Conservation (phyloP, 2,797 vertebrate genomes). For the Phalanger gymnotis region DNA sequence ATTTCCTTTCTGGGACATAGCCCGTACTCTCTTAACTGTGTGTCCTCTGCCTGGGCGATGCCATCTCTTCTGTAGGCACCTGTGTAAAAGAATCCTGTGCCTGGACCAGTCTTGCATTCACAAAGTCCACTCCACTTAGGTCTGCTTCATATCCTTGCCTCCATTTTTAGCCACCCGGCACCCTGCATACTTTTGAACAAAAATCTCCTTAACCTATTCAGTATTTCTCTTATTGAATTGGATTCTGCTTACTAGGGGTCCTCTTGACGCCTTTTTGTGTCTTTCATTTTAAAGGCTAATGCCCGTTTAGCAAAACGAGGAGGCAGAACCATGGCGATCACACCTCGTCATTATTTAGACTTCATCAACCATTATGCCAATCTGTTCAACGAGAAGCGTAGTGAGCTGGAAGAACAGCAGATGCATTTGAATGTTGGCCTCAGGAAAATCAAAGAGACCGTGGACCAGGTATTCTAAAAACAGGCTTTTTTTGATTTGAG, state of each 20-base stretch:
- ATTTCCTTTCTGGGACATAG: background rate
- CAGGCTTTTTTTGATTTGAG: rapidly evolving
- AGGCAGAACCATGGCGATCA: slow-evolving; percentile 97
- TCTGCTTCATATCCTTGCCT: background rate
- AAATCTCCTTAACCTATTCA: background rate
- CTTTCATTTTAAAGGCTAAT: slow-evolving; percentile 89
- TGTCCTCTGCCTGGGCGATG: background rate
- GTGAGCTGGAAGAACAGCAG: slow-evolving; percentile 98
- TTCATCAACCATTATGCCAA: slow-evolving; percentile 99
- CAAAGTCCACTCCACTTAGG: background rate
- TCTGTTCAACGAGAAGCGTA: slow-evolving; percentile 98
- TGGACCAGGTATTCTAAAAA: slow-evolving; percentile 91
- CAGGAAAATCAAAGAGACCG: slow-evolving; percentile 98
- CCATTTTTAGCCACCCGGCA: background rate
- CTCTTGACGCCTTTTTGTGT: background rate
- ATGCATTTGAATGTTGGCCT: slow-evolving; percentile 99
- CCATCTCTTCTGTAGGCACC: background rate
- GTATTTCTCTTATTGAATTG: background rate
- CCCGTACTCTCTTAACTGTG: background rate
- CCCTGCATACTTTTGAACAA: background rate
- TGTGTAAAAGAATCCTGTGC: background rate
- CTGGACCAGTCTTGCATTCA: background rate
- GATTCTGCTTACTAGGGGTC: background rate
- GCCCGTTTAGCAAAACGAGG: slow-evolving; percentile 96
- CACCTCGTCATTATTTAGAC: slow-evolving; percentile 98